Evolutionary conservation across 2,888 invertebrate genomes (phyloP).

Genomic region (Cybosia mesomella): DNA sequence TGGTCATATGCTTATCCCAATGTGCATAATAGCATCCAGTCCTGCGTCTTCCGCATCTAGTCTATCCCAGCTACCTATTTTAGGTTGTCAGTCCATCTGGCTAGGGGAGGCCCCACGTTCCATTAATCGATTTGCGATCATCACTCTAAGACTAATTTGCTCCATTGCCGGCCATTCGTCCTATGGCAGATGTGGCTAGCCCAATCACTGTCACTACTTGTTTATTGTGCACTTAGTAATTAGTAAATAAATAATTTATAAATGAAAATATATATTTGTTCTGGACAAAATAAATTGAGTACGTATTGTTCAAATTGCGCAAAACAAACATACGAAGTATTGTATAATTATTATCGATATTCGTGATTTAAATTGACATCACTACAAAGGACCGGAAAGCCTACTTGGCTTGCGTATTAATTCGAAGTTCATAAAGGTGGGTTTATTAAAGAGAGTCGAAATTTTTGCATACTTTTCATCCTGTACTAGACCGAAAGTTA

Average conservation of each 20-base stretch:
- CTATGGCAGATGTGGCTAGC: neutral
- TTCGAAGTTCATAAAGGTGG: constrained; percentile 66
- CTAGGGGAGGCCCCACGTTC: neutral
- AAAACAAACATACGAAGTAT: neutral
- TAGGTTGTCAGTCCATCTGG: neutral
- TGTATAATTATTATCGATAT: constrained; percentile 37
- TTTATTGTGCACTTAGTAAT: neutral
- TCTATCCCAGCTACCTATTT: neutral
- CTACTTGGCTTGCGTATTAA: constrained; percentile 65
- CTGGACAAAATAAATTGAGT: constrained; percentile 10
- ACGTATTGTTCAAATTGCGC: neutral
- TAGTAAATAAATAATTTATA: too few relatives aligned
- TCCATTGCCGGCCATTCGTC: too few relatives aligned
- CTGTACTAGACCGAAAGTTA: constrained; percentile 57
- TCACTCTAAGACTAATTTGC: neutral
- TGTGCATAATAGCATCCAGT: neutral
- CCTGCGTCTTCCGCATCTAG: neutral
- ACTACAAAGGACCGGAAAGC: constrained; percentile 48
- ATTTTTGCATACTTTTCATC: constrained; percentile 64
- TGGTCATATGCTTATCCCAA: neutral
- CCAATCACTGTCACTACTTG: neutral
- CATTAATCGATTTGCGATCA: neutral
- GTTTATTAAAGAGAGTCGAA: constrained; percentile 75
- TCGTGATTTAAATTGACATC: constrained; percentile 43
- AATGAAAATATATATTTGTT: constrained; percentile 3